phyloP scores from a whole-genome alignment of 2,797 vertebrate genomes.

The Clarias laeviceps region DNA sequence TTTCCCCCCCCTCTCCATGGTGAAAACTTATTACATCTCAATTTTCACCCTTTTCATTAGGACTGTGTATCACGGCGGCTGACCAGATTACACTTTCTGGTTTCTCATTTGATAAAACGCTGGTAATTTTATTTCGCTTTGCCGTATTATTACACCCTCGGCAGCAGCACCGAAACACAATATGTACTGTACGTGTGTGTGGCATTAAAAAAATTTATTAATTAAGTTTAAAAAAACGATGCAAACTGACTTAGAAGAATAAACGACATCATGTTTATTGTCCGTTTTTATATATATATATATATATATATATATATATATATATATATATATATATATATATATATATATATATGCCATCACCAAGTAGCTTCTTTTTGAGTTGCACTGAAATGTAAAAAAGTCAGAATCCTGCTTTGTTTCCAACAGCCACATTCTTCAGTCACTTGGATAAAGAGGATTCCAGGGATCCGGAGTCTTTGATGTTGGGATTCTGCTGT shows the following conservation, averaged over 20 bases:
- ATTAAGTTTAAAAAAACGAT: no score
- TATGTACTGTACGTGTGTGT: not conserved
- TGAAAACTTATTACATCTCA: not conserved
- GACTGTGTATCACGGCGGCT: not conserved
- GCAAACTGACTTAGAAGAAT: not conserved
- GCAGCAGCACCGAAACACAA: not conserved
- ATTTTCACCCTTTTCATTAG: not conserved
- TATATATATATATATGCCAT: not conserved
- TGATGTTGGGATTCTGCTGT: conserved; percentile 38
- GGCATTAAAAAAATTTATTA: no score
- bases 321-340: not conserved
- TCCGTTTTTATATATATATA: not conserved
- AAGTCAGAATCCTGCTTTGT: not conserved
- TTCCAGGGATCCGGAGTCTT: conserved; percentile 26
- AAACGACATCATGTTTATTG: not conserved
- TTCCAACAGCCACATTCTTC: conserved; percentile 12
- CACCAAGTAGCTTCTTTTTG: not conserved
- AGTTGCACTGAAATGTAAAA: not conserved
- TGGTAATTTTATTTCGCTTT: not conserved
- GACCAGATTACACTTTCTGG: not conserved
- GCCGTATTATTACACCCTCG: not conserved
- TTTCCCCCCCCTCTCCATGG: not conserved
- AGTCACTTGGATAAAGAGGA: conserved; percentile 15
- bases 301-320: not conserved
- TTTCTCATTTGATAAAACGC: not conserved